phyloP scores from a whole-genome alignment of 2,797 vertebrate species.

The Epinephelus awoara region DNA sequence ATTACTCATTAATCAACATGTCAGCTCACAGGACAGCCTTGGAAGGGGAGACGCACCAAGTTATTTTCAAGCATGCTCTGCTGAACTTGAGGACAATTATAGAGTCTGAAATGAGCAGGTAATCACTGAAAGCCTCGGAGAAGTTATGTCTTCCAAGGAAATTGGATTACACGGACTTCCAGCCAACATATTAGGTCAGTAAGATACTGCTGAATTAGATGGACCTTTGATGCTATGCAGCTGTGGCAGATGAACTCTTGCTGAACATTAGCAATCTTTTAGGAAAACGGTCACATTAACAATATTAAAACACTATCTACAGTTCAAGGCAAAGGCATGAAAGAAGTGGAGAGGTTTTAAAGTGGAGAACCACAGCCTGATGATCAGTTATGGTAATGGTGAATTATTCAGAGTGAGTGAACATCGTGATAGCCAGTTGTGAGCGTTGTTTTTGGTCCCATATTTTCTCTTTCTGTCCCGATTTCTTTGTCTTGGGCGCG shows the following conservation, averaged over 20 bases:
- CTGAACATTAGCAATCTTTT: slow-evolving; percentile 40
- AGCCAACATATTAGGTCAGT: slow-evolving; percentile 61
- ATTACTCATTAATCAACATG: slow-evolving; percentile 28
- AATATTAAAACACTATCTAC: slow-evolving; percentile 7
- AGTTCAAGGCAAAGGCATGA: neutral
- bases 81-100: slow-evolving; percentile 59
- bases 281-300: slow-evolving; percentile 7
- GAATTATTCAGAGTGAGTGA: neutral
- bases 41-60: slow-evolving; percentile 24
- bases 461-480: slow-evolving; percentile 4
- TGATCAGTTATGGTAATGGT: neutral
- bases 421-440: slow-evolving; percentile 19
- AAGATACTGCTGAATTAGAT: slow-evolving; percentile 55
- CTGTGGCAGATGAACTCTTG: slow-evolving; percentile 39
- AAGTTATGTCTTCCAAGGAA: slow-evolving; percentile 65
- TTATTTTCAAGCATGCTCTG: slow-evolving; percentile 46
- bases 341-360: neutral
- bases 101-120: slow-evolving; percentile 61
- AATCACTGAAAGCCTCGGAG: slow-evolving; percentile 62
- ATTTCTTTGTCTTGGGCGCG: slow-evolving; percentile 34
- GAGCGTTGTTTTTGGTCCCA: slow-evolving; percentile 27
- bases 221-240: slow-evolving; percentile 52
- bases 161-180: slow-evolving; percentile 63
- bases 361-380: neutral
- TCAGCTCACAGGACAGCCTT: slow-evolving; percentile 35